Evolutionary conservation across 2,888 invertebrate species (phyloP).

Genomic region (Aporophyla lueneburgensis): DNA sequence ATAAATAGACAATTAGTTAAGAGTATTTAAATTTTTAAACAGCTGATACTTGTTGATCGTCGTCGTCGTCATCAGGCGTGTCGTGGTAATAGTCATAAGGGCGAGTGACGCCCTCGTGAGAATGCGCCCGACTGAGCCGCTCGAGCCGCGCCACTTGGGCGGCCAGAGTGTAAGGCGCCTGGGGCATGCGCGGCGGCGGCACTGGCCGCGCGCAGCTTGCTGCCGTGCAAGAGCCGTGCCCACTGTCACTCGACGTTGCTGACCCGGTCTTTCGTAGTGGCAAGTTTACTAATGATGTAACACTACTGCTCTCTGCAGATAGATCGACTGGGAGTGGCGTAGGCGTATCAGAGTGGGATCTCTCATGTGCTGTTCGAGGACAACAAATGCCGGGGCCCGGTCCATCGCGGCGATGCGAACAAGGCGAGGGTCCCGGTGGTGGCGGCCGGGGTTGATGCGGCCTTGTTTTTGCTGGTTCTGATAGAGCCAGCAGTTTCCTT

Average conservation of each 20-base stretch:
- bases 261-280: conserved; percentile 97
- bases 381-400: conserved; percentile 86
- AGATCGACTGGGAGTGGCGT: conserved; percentile 96
- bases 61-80: conserved; percentile 88
- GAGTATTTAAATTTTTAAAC: conserved; percentile 86
- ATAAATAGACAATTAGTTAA: conserved; percentile 85
- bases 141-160: conserved; percentile 96
- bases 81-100: conserved; percentile 93
- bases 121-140: conserved; percentile 95
- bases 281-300: conserved; percentile 97
- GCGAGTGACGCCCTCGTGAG: conserved; percentile 96
- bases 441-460: conserved; percentile 95
- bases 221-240: conserved; percentile 94
- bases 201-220: conserved; percentile 91
- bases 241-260: conserved; percentile 97
- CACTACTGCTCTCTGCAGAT: conserved; percentile 98
- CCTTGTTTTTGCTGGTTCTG: conserved; percentile 96
- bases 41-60: conserved; percentile 90
- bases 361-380: conserved; percentile 94
- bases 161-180: conserved; percentile 96
- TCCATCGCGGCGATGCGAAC: conserved; percentile 92
- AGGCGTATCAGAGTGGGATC: conserved; percentile 97
- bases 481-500: conserved; percentile 97
- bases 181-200: conserved; percentile 93
- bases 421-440: conserved; percentile 92